Conservation (phyloP, 2,888 invertebrate genomes). For the Eupithecia abbreviata region DNA sequence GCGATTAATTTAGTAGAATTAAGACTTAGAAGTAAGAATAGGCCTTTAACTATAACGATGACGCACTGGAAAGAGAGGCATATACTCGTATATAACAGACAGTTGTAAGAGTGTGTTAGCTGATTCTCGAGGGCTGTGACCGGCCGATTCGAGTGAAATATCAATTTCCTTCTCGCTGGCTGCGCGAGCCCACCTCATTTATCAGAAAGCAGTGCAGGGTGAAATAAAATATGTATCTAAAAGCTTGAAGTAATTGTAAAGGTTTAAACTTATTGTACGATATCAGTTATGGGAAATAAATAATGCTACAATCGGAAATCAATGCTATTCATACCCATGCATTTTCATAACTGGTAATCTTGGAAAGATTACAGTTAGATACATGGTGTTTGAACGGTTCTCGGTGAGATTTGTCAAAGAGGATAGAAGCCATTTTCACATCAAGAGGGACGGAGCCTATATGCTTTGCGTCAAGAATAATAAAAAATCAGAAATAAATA, state of each 20-base stretch:
- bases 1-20: too few species aligned
- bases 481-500: too few species aligned
- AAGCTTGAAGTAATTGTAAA: constrained; percentile 21
- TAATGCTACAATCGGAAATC: neutral
- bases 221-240: constrained; percentile 55
- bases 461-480: neutral
- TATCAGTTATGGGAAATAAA: neutral
- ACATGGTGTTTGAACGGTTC: neutral
- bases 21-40: too few species aligned
- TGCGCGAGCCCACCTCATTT: constrained; percentile 65
- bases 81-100: too few species aligned
- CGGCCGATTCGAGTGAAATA: constrained; percentile 68
- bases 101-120: constrained; percentile 5
- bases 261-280: neutral
- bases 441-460: neutral
- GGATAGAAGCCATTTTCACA: neutral
- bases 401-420: neutral
- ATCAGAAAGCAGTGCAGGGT: constrained; percentile 56
- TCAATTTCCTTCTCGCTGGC: constrained; percentile 71
- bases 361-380: too few species aligned
- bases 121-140: constrained; percentile 1
- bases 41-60: neutral
- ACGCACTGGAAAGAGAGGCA: neutral
- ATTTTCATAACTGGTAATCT: neutral
- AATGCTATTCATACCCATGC: neutral